phyloP scores from a whole-genome alignment of 2,797 vertebrate genomes.

The Enteromius fasciolatus region DNA sequence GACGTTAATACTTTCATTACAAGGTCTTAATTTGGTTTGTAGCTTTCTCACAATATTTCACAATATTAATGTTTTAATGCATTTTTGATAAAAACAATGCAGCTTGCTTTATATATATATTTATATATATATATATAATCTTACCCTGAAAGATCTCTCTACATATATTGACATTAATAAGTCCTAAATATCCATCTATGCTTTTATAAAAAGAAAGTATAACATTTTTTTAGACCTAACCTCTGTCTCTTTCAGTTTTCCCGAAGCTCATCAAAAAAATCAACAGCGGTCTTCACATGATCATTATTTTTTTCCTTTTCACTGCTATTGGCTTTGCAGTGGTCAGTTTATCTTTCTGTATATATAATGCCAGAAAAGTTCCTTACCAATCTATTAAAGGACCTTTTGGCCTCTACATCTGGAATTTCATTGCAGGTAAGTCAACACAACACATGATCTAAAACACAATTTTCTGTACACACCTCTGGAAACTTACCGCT shows the following conservation, averaged over 20 bases:
- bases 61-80: not conserved
- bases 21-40: not conserved
- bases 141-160: not conserved
- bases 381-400: slow-evolving; percentile 95
- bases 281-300: slow-evolving; percentile 87
- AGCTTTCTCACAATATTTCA: not conserved
- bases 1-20: not conserved
- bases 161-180: not conserved
- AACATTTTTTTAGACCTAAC: slow-evolving; percentile 6
- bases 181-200: not conserved
- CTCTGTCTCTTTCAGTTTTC: slow-evolving; percentile 81
- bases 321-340: slow-evolving; percentile 85
- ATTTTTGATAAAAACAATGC: not conserved
- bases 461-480: not conserved
- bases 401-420: slow-evolving; percentile 89
- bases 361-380: slow-evolving; percentile 90
- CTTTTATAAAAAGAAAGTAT: not conserved
- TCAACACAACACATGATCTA: not conserved
- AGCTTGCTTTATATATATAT: not conserved
- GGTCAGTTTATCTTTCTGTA: slow-evolving; percentile 91
- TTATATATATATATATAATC: not conserved
- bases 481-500: not conserved
- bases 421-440: slow-evolving; percentile 92
- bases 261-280: slow-evolving; percentile 88
- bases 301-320: slow-evolving; percentile 88